Percentiles rank a stretch among this genome's conserved stretches.
Conservation (phyloP, 2,797 vertebrate species). For the Danio choprae region DNA sequence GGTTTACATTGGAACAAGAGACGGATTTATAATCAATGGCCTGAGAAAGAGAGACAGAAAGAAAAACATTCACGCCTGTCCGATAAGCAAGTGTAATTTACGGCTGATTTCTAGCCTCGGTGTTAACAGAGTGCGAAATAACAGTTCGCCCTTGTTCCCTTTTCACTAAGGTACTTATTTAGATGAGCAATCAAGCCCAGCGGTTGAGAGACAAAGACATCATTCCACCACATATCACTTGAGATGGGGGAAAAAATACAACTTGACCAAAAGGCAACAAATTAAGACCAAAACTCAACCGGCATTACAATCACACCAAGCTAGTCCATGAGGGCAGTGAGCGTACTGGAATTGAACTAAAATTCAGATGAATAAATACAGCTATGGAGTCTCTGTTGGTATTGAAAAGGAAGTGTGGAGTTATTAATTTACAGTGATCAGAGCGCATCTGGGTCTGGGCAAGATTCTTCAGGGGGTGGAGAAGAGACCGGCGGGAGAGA, state of each 20-base stretch:
- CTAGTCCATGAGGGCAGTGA: not conserved
- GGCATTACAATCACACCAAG: slow-evolving; percentile 33
- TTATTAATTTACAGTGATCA: slow-evolving; percentile 49
- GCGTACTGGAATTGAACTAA: slow-evolving; percentile 12
- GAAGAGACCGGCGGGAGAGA: slow-evolving; percentile 27
- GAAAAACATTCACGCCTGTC: slow-evolving; percentile 46
- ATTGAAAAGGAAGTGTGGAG: slow-evolving; percentile 5
- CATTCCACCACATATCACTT: slow-evolving; percentile 4
- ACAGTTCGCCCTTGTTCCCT: slow-evolving; percentile 36
- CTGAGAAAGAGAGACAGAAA: slow-evolving; percentile 3
- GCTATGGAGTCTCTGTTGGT: slow-evolving; percentile 23
- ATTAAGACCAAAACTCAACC: slow-evolving; percentile 40
- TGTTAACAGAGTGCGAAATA: slow-evolving; percentile 42
- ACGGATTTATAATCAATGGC: slow-evolving; percentile 51
- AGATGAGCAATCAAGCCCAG: slow-evolving; percentile 55
- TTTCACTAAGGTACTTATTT: slow-evolving; percentile 50
- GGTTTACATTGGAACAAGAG: slow-evolving; percentile 52
- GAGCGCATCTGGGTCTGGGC: slow-evolving; percentile 17
- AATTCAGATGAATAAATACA: slow-evolving; percentile 42
- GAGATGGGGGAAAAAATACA: not conserved
- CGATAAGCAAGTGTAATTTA: slow-evolving; percentile 53
- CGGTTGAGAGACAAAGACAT: slow-evolving; percentile 51
- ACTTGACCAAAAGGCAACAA: slow-evolving; percentile 16
- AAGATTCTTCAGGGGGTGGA: slow-evolving; percentile 43
- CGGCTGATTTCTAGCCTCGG: slow-evolving; percentile 36